Evolutionary conservation across 37 sponge, comb jelly and placozoan genomes (phyloP).

Genomic region (Tethya wilhelma): DNA sequence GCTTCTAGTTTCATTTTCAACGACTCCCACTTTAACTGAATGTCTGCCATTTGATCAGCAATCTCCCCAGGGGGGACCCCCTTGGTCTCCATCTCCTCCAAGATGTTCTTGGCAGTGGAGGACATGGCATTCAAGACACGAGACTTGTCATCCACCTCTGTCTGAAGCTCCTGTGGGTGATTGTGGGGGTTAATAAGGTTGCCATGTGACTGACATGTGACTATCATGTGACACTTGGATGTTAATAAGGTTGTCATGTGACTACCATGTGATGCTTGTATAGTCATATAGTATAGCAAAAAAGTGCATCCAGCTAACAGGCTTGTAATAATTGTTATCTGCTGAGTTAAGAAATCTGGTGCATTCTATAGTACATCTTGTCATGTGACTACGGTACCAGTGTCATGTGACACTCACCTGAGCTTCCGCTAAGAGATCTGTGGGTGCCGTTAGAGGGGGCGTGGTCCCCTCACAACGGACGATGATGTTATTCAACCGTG

Average conservation of each 20-base stretch:
- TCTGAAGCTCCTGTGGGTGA: neutral
- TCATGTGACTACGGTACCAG: no score
- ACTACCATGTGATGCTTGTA: no score
- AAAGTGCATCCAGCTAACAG: no score
- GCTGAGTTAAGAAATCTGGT: no score
- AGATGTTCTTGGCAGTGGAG: slow-evolving; percentile 15
- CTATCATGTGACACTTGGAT: no score
- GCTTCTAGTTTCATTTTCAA: neutral
- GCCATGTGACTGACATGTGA: slow-evolving; percentile 2
- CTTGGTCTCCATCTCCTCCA: slow-evolving; percentile 32
- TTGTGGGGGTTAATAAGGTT: neutral
- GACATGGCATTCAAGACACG: slow-evolving; percentile 13
- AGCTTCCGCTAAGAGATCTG: slow-evolving; percentile 6
- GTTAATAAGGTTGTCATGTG: no score
- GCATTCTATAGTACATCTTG: no score
- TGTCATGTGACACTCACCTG: slow-evolving; percentile 10
- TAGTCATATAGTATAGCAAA: no score
- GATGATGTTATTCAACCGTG: neutral
- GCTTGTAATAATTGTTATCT: no score
- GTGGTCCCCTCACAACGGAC: neutral
- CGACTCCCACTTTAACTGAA: slow-evolving; percentile 17
- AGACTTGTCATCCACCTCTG: slow-evolving; percentile 16
- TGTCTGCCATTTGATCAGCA: neutral
- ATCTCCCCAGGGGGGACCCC: neutral
- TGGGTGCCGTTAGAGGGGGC: slow-evolving; percentile 14